A percentile compares a stretch with the other conserved stretches of the same genome.
phyloP scores from a whole-genome alignment of 1,140 invertebrate genomes.

The Drosophila subpulchrella region DNA sequence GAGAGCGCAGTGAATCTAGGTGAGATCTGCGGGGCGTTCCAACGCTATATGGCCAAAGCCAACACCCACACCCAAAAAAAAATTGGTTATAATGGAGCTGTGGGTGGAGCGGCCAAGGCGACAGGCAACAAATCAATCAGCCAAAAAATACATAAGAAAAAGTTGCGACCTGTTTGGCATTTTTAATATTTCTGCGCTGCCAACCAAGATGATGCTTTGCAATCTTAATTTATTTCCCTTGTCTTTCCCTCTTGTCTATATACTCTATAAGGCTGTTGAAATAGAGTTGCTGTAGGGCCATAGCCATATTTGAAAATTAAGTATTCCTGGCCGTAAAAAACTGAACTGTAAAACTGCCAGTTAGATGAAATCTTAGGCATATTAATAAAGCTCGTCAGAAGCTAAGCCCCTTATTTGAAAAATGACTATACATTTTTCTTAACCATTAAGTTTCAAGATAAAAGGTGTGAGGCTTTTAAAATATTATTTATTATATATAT shows the following conservation, averaged over 20 bases:
- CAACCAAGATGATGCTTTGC: constrained; percentile 15
- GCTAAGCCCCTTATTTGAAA: constrained; percentile 9
- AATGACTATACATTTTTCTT: constrained; percentile 15
- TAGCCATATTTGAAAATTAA: constrained; percentile 13
- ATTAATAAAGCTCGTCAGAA: constrained; percentile 18
- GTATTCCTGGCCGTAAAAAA: not conserved
- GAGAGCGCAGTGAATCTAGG: constrained; percentile 42
- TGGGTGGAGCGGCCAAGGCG: constrained; percentile 41
- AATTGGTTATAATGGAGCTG: constrained; percentile 11
- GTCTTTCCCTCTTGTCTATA: not conserved
- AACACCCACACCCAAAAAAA: constrained; percentile 1
- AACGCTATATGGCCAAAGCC: constrained; percentile 2
- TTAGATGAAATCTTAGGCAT: constrained; percentile 14
- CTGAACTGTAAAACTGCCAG: not conserved
- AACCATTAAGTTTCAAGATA: constrained; percentile 6
- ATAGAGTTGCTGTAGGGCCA: not conserved
- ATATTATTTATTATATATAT: no score
- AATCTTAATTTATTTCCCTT: constrained; percentile 10
- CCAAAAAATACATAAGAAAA: constrained; percentile 52
- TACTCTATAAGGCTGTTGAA: not conserved
- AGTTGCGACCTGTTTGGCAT: constrained; percentile 54
- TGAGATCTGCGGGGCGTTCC: constrained; percentile 34
- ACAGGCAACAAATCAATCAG: constrained; percentile 72
- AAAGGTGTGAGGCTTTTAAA: constrained; percentile 19
- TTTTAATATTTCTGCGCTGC: constrained; percentile 39